Conservation (phyloP, 2,113 vertebrate species). For the Microcebus tavaratra region DNA sequence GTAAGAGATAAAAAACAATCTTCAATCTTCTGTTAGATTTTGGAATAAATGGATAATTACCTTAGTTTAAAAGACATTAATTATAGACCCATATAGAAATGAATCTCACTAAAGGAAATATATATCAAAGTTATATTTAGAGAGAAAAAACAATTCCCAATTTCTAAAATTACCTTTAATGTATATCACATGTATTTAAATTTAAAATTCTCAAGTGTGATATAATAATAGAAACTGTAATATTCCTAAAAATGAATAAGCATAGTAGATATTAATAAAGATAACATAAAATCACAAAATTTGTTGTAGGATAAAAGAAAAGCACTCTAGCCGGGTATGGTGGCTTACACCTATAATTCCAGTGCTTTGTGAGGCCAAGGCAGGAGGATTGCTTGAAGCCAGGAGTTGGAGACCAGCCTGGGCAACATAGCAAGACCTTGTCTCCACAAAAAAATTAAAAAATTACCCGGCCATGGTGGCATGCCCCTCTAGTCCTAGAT, state of each 20-base stretch:
- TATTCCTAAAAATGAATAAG: background rate
- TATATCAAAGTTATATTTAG: background rate
- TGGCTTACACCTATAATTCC: no score
- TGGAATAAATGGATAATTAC: background rate
- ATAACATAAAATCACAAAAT: constrained; percentile 1
- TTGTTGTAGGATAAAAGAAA: background rate
- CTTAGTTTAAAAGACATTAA: constrained; percentile 1
- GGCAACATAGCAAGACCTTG: no score
- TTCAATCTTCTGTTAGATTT: background rate
- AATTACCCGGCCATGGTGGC: no score
- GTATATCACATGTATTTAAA: background rate
- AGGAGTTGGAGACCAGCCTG: no score
- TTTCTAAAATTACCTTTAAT: constrained; percentile 53
- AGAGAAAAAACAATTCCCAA: constrained; percentile 5
- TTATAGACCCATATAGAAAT: background rate
- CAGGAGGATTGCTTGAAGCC: no score
- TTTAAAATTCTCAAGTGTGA: constrained; percentile 39
- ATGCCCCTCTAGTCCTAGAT: no score
- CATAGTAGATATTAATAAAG: background rate
- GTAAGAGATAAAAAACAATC: background rate
- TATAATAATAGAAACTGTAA: background rate
- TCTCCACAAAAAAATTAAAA: no score
- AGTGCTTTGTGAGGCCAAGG: no score
- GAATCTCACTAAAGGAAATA: constrained; percentile 13
- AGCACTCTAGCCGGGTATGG: no score